Evolutionary conservation across 1,140 invertebrate genomes (phyloP).

Genomic region (Temnothorax curvispinosus): DNA sequence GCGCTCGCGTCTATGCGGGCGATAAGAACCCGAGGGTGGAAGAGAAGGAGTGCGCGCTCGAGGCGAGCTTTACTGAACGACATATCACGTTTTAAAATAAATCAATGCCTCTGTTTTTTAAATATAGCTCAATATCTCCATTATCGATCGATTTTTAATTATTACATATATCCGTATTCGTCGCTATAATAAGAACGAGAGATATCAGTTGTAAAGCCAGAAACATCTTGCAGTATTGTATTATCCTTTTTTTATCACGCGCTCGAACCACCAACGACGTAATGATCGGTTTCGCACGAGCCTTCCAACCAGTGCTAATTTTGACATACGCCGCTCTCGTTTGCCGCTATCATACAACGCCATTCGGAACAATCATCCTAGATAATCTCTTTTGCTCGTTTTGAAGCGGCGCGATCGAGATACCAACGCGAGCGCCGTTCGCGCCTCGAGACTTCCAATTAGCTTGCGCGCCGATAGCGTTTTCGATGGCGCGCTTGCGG

Average conservation of each 20-base stretch:
- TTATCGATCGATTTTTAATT: neutral
- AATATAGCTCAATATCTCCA: neutral
- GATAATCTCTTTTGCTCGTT: conserved; percentile 25
- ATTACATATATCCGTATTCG: neutral
- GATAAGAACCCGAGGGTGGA: conserved; percentile 37
- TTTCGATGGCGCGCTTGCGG: conserved; percentile 18
- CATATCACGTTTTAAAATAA: neutral
- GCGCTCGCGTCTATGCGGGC: conserved; percentile 16
- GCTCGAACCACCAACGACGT: neutral
- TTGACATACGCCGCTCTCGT: neutral
- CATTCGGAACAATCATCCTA: neutral
- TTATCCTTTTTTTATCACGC: neutral
- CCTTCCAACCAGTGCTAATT: neutral
- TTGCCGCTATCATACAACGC: conserved; percentile 12
- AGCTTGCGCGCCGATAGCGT: conserved; percentile 23
- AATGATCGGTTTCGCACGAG: conserved; percentile 12
- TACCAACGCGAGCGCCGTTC: conserved; percentile 3
- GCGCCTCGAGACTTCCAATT: conserved; percentile 44
- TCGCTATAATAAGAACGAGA: neutral
- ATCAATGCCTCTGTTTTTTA: neutral
- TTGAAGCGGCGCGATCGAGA: conserved; percentile 6
- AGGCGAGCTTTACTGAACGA: neutral
- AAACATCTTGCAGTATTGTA: neutral
- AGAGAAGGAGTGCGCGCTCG: neutral
- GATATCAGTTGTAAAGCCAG: neutral